Evolutionary conservation across 2,113 vertebrate species (phyloP).

Genomic region (Bambusicola thoracicus): DNA sequence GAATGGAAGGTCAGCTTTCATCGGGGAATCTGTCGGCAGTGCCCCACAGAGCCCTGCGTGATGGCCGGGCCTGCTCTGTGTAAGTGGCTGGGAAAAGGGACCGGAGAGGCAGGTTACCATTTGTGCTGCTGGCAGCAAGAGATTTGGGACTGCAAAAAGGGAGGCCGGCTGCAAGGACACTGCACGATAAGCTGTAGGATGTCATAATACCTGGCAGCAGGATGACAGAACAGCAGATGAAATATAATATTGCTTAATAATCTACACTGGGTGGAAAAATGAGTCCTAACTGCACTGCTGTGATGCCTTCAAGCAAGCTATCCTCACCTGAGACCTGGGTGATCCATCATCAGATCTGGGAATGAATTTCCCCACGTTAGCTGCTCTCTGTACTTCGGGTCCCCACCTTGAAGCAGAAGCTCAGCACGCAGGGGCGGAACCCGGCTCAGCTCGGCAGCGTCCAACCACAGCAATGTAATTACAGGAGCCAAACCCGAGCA

Average conservation of each 20-base stretch:
- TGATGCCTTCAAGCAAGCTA: neutral
- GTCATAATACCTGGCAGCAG: neutral
- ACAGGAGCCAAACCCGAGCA: rapidly evolving
- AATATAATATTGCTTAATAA: neutral
- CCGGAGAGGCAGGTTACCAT: neutral
- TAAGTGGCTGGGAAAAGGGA: neutral
- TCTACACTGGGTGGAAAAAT: rapidly evolving
- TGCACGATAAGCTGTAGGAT: neutral
- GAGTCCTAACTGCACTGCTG: neutral
- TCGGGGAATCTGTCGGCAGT: rapidly evolving
- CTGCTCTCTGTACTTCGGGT: neutral
- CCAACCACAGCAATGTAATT: rapidly evolving
- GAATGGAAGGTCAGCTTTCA: neutral
- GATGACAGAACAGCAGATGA: neutral
- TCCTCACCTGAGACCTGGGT: neutral
- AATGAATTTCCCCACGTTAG: neutral
- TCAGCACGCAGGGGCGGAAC: neutral
- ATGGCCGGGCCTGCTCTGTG: neutral
- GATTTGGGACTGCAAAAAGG: neutral
- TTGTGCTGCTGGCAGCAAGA: neutral
- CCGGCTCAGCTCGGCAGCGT: neutral
- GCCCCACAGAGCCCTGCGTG: neutral
- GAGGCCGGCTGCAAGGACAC: neutral
- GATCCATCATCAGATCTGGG: neutral
- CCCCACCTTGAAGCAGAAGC: neutral